phyloP scores from a whole-genome alignment of 2,113 vertebrate genomes.

The Cathartes aura region DNA sequence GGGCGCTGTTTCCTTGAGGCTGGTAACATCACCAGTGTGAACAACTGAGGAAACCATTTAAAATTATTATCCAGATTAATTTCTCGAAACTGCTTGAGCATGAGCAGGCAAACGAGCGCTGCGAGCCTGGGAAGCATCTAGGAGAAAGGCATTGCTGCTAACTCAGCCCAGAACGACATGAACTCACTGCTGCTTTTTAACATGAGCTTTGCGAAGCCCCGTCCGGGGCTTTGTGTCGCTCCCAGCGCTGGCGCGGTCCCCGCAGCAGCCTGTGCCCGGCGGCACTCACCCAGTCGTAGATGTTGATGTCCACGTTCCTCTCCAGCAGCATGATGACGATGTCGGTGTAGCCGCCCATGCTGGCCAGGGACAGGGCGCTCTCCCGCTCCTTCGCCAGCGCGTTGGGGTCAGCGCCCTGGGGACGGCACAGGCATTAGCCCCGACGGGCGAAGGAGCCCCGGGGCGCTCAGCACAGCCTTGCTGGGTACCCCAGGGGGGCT shows the following conservation, averaged over 20 bases:
- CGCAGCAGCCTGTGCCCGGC: neutral
- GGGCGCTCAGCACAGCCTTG: neutral
- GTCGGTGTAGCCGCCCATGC: slow-evolving; percentile 91
- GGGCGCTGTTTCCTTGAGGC: neutral
- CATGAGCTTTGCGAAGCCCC: neutral
- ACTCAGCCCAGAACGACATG: neutral
- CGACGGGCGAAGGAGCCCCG: neutral
- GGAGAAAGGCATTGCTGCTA: neutral
- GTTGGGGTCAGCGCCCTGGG: slow-evolving; percentile 90
- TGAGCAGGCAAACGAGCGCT: neutral
- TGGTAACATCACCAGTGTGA: neutral
- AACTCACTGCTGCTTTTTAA: neutral
- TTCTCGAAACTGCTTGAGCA: neutral
- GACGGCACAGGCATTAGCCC: neutral
- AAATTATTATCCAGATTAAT: neutral
- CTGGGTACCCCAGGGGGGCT: neutral
- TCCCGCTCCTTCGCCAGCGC: slow-evolving; percentile 88
- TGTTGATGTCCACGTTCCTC: slow-evolving; percentile 89
- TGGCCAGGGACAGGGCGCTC: slow-evolving; percentile 91
- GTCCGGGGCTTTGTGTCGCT: rapidly evolving
- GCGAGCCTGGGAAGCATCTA: neutral
- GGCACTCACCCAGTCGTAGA: slow-evolving; percentile 91
- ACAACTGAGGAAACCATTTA: neutral
- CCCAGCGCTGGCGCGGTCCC: neutral
- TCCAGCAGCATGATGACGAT: slow-evolving; percentile 87